These are phyloP conservation scores for Brachyopa scutellaris DNA, from an alignment of 2,888 invertebrate genomes.

Conservation along the genomic window DNA sequence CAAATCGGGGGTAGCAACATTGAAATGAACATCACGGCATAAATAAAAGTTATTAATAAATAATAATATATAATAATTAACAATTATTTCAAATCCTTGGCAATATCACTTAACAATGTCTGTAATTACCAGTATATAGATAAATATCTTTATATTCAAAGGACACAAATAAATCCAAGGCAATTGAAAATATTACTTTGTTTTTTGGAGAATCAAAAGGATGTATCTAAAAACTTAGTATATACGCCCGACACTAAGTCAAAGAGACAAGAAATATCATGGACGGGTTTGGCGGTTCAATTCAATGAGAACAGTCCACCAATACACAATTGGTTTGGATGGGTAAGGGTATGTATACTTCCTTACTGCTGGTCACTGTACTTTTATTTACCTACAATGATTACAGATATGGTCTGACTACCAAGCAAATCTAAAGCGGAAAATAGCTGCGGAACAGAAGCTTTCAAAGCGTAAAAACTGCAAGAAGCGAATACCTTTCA, in stretches of 20 bases:
- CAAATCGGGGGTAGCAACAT: no score
- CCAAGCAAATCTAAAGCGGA: slow-evolving; percentile 7
- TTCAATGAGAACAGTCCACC: not conserved
- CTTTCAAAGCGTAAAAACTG: not conserved
- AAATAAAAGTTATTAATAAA: no score
- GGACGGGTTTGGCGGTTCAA: not conserved
- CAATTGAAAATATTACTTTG: not conserved
- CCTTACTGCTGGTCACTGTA: not conserved
- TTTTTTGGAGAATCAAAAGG: not conserved
- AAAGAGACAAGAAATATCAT: not conserved
- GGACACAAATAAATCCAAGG: not conserved
- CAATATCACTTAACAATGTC: no score
- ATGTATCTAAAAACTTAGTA: not conserved
- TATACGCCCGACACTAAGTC: not conserved
- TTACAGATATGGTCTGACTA: slow-evolving; percentile 18
- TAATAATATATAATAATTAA: no score
- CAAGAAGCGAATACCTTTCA: not conserved
- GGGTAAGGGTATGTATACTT: not conserved
- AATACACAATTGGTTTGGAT: not conserved
- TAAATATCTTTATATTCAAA: no score
- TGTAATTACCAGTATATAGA: no score
- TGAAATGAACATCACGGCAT: no score
- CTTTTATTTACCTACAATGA: not conserved
- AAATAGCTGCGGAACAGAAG: not conserved
- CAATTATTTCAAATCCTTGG: no score